Conservation (phyloP, 2,113 vertebrate species). For the Alouatta palliata region DNA sequence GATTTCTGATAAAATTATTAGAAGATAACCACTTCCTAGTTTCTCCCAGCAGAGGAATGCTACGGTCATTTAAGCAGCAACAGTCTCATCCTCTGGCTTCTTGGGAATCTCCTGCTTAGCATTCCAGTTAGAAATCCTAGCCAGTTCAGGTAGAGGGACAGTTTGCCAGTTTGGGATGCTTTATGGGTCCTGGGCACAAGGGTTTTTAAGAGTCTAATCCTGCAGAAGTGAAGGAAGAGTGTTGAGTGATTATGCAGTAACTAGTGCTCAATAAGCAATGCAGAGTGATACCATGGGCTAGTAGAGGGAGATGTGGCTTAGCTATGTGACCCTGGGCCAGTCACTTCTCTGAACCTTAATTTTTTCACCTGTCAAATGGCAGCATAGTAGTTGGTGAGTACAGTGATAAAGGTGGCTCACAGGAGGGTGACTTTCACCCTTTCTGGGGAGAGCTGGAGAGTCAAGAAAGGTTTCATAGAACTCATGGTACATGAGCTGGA, state of each 20-base stretch:
- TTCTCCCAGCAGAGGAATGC: not conserved
- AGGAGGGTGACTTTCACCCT: not conserved
- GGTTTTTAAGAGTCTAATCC: not conserved
- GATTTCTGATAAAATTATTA: slow-evolving; percentile 38
- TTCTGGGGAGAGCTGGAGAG: not conserved
- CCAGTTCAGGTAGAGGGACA: not conserved
- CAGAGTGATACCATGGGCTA: not conserved
- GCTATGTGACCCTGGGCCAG: not conserved
- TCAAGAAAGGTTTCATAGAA: not conserved
- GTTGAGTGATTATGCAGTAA: not conserved
- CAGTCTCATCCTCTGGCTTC: not conserved
- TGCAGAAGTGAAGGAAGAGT: not conserved
- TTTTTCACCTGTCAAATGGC: not conserved
- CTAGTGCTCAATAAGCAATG: not conserved
- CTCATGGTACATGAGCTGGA: not conserved
- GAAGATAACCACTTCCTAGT: not conserved
- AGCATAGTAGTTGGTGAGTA: not conserved
- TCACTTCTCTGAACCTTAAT: not conserved
- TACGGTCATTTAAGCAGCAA: not conserved
- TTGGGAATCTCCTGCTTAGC: not conserved
- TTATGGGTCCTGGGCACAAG: not conserved
- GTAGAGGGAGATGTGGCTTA: not conserved
- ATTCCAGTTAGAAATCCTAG: not conserved
- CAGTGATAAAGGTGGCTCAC: not conserved
- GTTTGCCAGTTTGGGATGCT: not conserved